These are phyloP conservation scores for Gobio gobio DNA, from an alignment of 2,113 vertebrate species.

Conservation along the genomic window DNA sequence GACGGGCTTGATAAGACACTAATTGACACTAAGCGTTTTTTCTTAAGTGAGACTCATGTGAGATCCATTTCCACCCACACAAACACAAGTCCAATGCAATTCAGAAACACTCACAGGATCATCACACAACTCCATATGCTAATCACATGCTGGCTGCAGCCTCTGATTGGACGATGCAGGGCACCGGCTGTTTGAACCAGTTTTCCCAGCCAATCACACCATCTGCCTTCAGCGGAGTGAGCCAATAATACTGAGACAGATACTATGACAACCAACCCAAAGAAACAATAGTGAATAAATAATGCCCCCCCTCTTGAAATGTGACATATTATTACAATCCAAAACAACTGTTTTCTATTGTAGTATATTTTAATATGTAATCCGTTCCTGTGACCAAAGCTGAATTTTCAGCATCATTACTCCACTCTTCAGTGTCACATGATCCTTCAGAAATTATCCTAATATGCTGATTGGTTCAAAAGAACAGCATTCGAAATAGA, in stretches of 20 bases:
- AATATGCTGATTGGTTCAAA: neutral
- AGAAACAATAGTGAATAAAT: neutral
- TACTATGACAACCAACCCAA: constrained; percentile 1
- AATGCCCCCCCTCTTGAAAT: neutral
- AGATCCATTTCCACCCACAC: constrained; percentile 31
- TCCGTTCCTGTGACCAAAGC: neutral
- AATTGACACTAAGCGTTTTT: constrained; percentile 80
- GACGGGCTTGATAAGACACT: constrained; percentile 73
- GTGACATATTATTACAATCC: too few relatives aligned
- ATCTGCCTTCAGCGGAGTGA: constrained; percentile 27
- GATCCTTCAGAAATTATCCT: neutral
- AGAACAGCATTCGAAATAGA: neutral
- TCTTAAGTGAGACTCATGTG: constrained; percentile 56
- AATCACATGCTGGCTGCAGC: constrained; percentile 36
- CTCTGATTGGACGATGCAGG: constrained; percentile 35
- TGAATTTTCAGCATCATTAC: neutral
- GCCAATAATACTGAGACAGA: constrained; percentile 30
- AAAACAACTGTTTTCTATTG: too few relatives aligned
- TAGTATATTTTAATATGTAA: neutral
- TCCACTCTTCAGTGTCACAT: neutral
- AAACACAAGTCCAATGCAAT: constrained; percentile 8
- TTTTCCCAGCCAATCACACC: constrained; percentile 27
- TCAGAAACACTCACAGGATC: neutral
- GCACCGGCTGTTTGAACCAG: constrained; percentile 13
- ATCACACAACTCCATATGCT: constrained; percentile 44